Base-by-base conservation (phyloP, 2,888 invertebrate genomes). In the Eudemis profundana region DNA sequence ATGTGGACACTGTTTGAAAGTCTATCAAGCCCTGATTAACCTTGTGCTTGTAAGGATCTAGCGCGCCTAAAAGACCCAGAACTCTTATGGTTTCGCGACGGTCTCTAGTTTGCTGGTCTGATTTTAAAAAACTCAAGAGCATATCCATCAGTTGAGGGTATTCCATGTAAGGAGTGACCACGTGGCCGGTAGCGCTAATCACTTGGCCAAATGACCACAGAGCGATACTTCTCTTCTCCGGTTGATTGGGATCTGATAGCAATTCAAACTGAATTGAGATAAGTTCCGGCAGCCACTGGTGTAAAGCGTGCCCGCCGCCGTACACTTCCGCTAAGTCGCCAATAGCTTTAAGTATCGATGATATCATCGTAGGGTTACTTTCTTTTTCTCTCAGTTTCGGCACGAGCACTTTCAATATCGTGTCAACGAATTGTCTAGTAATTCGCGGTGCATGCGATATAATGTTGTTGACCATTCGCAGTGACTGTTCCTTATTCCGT, bases 11-110 rank as follows among this genome's bases (percentile, higher is more conserved):
- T 5, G 94, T 95, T 84, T 97, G 96, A 67, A 96, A 96, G 80
- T 98, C 98, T 61, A 98, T 97, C 71, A 97, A 94, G 0, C 99
- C 99, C 68, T 97, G 94, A 85, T 97, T 98, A 89, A 99, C 97
- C 91, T 98, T 99, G 83, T 99, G 98, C 78, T 97, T 97, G 89
- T 99, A 99, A 0, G 99, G 99, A 93, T 99, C 99, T 74, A 99
- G 93, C 0, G 99, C 99, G 3, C 99, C 99, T 0, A 99, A 92
- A 8, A 99, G 90, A 0, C 99, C 99, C 27, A 99, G 90, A 5
- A 99, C 98, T 38, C 98, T 94, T 67, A 99, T 97, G 0, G 98
- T 98, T 92, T 99, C 97, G 29, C 97, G 92, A 23, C 97, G 93
- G 62, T 98, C 97, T 57, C 95, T 94, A 0, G 95, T 94, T 62